Evolutionary conservation across 1,140 invertebrate species (phyloP).

Genomic region (Brachionus manjavacas): DNA sequence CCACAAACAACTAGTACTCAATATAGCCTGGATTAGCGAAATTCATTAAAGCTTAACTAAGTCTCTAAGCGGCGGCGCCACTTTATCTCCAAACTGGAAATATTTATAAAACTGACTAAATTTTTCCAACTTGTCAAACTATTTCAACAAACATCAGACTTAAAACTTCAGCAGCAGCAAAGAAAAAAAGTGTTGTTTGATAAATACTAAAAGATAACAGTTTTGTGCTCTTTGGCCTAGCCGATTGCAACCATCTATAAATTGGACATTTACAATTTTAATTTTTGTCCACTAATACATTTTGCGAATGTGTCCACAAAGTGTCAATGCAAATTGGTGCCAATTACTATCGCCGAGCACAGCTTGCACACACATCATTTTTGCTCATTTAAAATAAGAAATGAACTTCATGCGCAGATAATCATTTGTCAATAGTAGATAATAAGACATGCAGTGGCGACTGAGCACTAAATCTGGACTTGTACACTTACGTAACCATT

Average conservation of each 20-base stretch:
- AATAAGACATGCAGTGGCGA: not conserved
- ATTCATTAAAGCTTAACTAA: slow-evolving; percentile 41
- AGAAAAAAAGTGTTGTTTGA: slow-evolving; percentile 27
- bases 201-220: slow-evolving; percentile 33
- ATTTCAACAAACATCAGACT: slow-evolving; percentile 38
- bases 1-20: slow-evolving; percentile 37
- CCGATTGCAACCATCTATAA: slow-evolving; percentile 17
- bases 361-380: slow-evolving; percentile 7
- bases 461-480: not conserved
- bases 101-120: slow-evolving; percentile 39
- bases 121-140: slow-evolving; percentile 15
- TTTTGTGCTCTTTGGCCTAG: slow-evolving; percentile 4
- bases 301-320: not conserved
- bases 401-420: not conserved
- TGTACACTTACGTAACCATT: slow-evolving; percentile 1
- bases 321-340: not conserved
- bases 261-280: not conserved
- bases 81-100: not conserved
- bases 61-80: not conserved
- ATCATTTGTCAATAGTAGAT: not conserved
- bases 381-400: not conserved
- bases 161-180: not conserved
- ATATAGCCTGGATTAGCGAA: not conserved
- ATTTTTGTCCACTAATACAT: not conserved
- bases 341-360: not conserved